phyloP scores from a whole-genome alignment of 2,888 invertebrate species.

The Platycheirus albimanus region DNA sequence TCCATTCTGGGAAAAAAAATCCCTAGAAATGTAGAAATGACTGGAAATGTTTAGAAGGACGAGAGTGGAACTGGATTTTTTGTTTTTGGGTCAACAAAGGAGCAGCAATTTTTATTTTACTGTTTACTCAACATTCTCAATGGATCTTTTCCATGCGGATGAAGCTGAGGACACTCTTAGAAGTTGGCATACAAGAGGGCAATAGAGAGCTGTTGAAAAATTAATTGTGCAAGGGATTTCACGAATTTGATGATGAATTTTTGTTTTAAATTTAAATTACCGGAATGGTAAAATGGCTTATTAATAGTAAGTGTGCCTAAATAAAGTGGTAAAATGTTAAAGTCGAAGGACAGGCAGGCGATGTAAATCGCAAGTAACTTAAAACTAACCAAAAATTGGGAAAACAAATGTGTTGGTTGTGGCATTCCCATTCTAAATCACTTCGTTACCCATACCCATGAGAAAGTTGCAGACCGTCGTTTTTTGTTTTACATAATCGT shows the following conservation, averaged over 20 bases:
- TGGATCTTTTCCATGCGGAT: constrained; percentile 5
- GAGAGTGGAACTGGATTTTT: not conserved
- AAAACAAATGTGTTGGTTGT: no score
- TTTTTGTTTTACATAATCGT: no score
- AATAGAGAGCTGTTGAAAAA: constrained; percentile 2
- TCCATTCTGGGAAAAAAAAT: constrained; percentile 11
- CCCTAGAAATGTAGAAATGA: no score
- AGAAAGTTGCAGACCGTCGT: no score
- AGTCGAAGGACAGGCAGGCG: no score
- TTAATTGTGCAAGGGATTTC: constrained; percentile 15
- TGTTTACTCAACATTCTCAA: constrained; percentile 9
- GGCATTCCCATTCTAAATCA: no score
- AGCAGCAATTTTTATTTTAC: not conserved
- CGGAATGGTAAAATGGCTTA: no score
- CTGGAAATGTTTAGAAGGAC: constrained; percentile 3
- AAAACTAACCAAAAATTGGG: no score
- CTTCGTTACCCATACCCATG: no score
- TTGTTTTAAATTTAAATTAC: not conserved
- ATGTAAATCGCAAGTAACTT: no score
- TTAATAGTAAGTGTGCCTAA: no score
- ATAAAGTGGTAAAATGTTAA: no score
- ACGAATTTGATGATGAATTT: not conserved
- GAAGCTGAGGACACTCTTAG: not conserved
- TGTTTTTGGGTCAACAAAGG: constrained; percentile 7
- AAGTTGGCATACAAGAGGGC: not conserved